phyloP scores from a whole-genome alignment of 2,797 vertebrate species.

The Macropodus opercularis region DNA sequence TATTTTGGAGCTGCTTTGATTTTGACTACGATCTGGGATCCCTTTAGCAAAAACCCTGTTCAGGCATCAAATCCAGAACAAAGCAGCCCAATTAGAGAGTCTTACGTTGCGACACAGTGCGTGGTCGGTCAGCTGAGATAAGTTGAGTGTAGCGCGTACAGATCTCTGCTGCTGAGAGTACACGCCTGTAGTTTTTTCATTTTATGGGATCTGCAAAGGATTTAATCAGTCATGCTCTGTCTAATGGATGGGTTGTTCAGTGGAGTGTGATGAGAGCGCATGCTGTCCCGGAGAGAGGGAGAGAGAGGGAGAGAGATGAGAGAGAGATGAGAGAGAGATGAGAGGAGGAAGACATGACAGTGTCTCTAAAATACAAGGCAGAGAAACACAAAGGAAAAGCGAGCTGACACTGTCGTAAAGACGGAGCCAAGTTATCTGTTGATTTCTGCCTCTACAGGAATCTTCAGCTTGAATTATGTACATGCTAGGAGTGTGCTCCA shows the following conservation, averaged over 20 bases:
- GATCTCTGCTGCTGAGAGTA: slow-evolving; percentile 23
- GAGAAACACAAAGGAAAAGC: slow-evolving; percentile 46
- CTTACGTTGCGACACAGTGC: slow-evolving; percentile 3
- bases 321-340: background rate
- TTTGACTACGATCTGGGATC: background rate
- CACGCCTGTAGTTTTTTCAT: slow-evolving; percentile 19
- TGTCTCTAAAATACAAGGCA: slow-evolving; percentile 57
- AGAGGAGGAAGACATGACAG: slow-evolving; percentile 51
- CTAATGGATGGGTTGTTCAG: slow-evolving; percentile 70
- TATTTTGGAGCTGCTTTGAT: background rate
- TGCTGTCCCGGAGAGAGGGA: slow-evolving; percentile 45
- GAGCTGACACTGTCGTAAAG: slow-evolving; percentile 48
- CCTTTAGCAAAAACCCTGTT: background rate
- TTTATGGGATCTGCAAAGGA: slow-evolving; percentile 65
- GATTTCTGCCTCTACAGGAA: slow-evolving; percentile 39
- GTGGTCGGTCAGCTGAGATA: slow-evolving; percentile 10
- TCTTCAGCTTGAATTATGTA: slow-evolving; percentile 49
- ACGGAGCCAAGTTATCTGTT: slow-evolving; percentile 35
- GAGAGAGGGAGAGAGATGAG: background rate
- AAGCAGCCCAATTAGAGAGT: slow-evolving; percentile 23
- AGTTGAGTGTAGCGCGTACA: slow-evolving; percentile 19
- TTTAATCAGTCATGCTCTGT: slow-evolving; percentile 74
- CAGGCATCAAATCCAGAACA: background rate
- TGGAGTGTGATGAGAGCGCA: slow-evolving; percentile 60
- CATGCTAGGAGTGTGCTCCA: slow-evolving; percentile 21